A percentile compares a stretch with the other conserved stretches of the same genome.
Evolutionary conservation across 2,113 vertebrate species (phyloP).

Genomic region (Microcebus lehilahytsara): DNA sequence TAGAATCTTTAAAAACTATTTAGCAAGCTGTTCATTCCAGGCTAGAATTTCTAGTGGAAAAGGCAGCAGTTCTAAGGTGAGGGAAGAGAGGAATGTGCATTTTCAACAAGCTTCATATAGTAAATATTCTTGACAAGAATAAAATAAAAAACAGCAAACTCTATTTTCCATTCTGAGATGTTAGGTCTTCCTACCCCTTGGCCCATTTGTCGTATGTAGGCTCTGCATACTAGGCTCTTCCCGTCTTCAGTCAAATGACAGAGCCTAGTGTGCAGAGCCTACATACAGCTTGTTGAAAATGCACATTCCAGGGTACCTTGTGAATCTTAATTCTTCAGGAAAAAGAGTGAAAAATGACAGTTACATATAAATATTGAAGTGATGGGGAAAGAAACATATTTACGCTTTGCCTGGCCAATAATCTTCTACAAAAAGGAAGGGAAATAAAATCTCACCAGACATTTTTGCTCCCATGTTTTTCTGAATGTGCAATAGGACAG

Average conservation of each 20-base stretch:
- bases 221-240: background rate
- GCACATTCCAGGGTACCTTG: background rate
- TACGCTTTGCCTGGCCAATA: background rate
- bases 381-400: background rate
- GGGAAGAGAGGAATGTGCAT: no score
- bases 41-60: background rate
- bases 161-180: background rate
- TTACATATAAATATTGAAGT: background rate
- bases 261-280: no score
- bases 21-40: background rate
- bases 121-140: constrained; percentile 7
- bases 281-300: background rate
- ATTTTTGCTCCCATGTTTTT: background rate
- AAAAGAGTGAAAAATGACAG: background rate
- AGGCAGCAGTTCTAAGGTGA: background rate
- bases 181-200: background rate
- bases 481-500: background rate
- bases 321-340: background rate
- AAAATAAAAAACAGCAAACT: background rate
- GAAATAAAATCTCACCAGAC: background rate
- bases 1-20: background rate
- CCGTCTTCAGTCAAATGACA: background rate
- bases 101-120: no score
- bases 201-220: no score
- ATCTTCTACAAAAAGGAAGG: background rate